Percentiles rank a stretch among this genome's conserved stretches.
Conservation (phyloP, 2,888 invertebrate species). For the Leptopilina drosophilae region DNA sequence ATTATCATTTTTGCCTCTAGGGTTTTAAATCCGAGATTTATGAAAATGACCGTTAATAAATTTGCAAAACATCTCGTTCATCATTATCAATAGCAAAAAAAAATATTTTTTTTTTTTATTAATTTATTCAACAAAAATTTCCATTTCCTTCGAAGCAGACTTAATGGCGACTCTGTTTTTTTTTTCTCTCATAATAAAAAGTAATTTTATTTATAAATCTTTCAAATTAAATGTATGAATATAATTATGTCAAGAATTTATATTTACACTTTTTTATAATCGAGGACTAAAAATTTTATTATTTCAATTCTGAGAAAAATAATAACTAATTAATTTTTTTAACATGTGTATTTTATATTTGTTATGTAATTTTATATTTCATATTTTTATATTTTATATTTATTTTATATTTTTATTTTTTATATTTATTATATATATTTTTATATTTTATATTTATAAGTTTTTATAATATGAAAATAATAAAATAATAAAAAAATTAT, state of each 20-base stretch:
- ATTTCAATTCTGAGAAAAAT: background rate
- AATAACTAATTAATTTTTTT: too few species aligned
- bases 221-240: background rate
- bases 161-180: background rate
- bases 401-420: too few species aligned
- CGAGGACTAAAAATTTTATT: background rate
- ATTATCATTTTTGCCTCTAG: conserved; percentile 16
- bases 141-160: background rate
- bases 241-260: background rate
- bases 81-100: conserved; percentile 4
- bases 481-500: too few species aligned
- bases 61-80: conserved; percentile 46
- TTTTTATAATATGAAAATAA: too few species aligned
- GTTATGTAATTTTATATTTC: too few species aligned
- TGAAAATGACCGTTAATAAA: conserved; percentile 50
- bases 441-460: too few species aligned
- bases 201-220: conserved; percentile 21
- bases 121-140: conserved; percentile 1
- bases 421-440: too few species aligned
- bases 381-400: too few species aligned
- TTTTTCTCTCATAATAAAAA: background rate
- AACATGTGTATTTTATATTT: too few species aligned
- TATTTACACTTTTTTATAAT: background rate
- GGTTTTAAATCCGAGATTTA: conserved; percentile 49
- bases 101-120: background rate